Conservation (phyloP, 2,113 vertebrate genomes). For the Malurus alboscapulatus region DNA sequence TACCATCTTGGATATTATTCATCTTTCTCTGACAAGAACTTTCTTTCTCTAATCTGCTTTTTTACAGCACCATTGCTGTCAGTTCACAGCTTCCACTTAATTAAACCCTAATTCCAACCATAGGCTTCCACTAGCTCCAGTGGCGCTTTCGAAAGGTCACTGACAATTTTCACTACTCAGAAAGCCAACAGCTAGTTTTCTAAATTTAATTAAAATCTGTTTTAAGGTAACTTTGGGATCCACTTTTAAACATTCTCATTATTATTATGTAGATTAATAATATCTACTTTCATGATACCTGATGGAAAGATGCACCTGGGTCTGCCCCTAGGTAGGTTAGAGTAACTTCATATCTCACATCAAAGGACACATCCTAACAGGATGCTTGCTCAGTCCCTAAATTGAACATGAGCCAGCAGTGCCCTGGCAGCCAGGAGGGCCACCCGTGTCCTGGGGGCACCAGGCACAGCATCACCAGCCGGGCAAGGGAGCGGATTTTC, state of each 20-base stretch:
- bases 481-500: not conserved
- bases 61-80: not conserved
- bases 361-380: not conserved
- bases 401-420: fast-evolving
- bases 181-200: not conserved
- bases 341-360: not conserved
- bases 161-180: not conserved
- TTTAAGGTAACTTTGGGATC: not conserved
- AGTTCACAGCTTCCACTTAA: not conserved
- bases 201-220: not conserved
- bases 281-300: not conserved
- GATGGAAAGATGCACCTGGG: not conserved
- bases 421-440: not conserved
- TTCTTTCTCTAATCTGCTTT: not conserved
- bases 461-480: fast-evolving
- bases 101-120: not conserved
- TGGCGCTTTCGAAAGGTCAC: not conserved
- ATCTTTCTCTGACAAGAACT: not conserved
- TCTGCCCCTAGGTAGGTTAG: not conserved
- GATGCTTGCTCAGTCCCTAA: not conserved
- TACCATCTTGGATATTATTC: not conserved
- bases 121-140: not conserved
- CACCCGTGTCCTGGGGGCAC: fast-evolving
- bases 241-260: not conserved
- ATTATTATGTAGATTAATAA: not conserved